Evolutionary conservation across 2,888 invertebrate genomes (phyloP), one percentile per base, ranked within the genome.

Genomic region (Drosophila pseudotakahashii): DNA sequence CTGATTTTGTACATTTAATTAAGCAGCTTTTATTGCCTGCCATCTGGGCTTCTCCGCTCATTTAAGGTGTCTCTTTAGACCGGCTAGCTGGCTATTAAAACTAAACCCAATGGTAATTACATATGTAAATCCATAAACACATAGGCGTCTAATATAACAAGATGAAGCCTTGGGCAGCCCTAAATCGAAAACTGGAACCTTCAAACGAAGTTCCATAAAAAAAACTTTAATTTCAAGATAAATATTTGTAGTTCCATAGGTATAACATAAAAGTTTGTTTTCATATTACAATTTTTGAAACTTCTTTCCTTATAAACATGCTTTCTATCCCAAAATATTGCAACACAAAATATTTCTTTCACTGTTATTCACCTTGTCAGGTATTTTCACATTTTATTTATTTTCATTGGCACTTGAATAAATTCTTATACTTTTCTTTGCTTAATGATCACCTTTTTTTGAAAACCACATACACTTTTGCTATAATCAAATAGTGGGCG

Each of bases 1-100:
- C 68, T 72, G 70, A 77, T 77, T 75, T 48, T 62, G 75, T 81
- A 85, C 85, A 79, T 75, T 82, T 75, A 85, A 88, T 88, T 81
- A 81, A 73, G 76, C 79, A 62, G 75, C 75, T 71, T 77, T 77
- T 63, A 70, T 55, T 39, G 57, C 58, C 47, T 39, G 57, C 58
- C 47, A 47, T 61, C 45, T 10, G n/a, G n/a, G 7, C 41, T 11
- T 36, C 10, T 10, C 2, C 6, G 47, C 66, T 44, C 48, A 11
- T 26, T 16, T 37, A 61, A 71, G 72, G 59, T 63, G 53, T 68
- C 36, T 51, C 34, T 59, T 36, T 53, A 42, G 45, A 11, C 19
- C 19, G 19, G 19, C 41, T 11, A 70, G 60, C 76, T 55, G 55
- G 59, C 70, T 52, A 61, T 59, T 64, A 57, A 71, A 41, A 54